Base-by-base conservation (phyloP, 1,140 invertebrate genomes). In the Penaeus japonicus region DNA sequence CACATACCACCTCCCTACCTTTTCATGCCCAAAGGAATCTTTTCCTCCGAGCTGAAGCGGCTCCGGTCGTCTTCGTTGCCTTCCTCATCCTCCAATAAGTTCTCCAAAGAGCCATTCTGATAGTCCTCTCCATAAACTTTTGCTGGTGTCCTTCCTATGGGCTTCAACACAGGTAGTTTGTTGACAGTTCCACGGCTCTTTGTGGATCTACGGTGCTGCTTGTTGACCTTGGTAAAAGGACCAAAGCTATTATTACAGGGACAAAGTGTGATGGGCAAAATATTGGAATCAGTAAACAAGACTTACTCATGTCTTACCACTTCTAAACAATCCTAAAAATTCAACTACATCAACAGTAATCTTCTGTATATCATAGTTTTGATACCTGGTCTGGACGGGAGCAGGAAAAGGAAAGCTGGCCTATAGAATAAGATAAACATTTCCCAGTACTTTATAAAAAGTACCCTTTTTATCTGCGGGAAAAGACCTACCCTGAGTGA, bases 21-120 rank as follows among this genome's bases (percentile, higher is more conserved):
- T 27, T 86, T 86, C 55, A 86, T 86, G 24, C 85, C 85, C 12
- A 75, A 18, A 47, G 85, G 85, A 79, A 86, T 86, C 39, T 86
- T 86, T 22, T 73, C 65, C 18, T 59, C 30, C 5, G 54, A 62
- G 39, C 24, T 62, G 18, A 83, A 53, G 24, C 39, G 39, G 27
- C 35, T 79, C 0, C 39, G 77, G 77, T 22, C 77, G 24, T 30
- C 83, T 62, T 22, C 24, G 10, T 75, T 70, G n/a, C 75, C 75
- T 24, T 54, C 39, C 27, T 86, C 85, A 75, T 80, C 85, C 55
- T 80, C 84, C 53, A 30, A 22, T 24, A 35, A 85, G 20, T 77
- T 24, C 17, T 73, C 65, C 53, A 55, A 4, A 35, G 30, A 77
- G 18, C 57, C 77, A 24, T 70, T 79, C 22, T 59, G 55, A 32